phyloP scores from a whole-genome alignment of 2,888 invertebrate genomes.

The Sicus ferrugineus region DNA sequence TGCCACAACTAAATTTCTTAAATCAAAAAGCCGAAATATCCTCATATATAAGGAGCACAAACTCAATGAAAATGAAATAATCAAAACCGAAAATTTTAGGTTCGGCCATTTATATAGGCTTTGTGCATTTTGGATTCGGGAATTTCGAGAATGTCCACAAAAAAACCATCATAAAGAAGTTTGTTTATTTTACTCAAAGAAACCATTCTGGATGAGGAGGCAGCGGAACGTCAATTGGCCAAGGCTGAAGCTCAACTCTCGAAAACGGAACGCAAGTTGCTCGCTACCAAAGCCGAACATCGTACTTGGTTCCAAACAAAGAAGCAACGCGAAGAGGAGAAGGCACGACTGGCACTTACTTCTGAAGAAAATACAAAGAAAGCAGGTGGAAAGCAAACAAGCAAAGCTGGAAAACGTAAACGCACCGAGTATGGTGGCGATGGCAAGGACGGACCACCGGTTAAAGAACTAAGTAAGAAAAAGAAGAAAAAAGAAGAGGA shows the following conservation, averaged over 20 bases:
- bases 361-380: constrained; percentile 53
- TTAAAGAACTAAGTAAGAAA: constrained; percentile 54
- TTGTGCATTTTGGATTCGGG: neutral
- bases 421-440: constrained; percentile 59
- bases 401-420: constrained; percentile 70
- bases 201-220: constrained; percentile 83
- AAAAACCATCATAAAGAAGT: neutral
- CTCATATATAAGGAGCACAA: too few relatives aligned
- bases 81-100: too few relatives aligned
- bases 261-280: constrained; percentile 73
- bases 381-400: constrained; percentile 55
- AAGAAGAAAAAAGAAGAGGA: constrained; percentile 57
- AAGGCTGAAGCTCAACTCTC: constrained; percentile 86
- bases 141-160: neutral
- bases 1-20: too few relatives aligned
- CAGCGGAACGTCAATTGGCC: constrained; percentile 80
- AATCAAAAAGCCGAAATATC: too few relatives aligned
- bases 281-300: constrained; percentile 64
- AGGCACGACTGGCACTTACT: constrained; percentile 70
- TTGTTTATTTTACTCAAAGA: constrained; percentile 57
- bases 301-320: constrained; percentile 89
- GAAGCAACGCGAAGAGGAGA: constrained; percentile 79
- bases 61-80: too few relatives aligned
- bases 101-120: neutral
- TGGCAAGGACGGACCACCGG: constrained; percentile 62